These are phyloP conservation scores for Actenoides lindsayi DNA, from an alignment of 2,113 vertebrate genomes.

Conservation along the genomic window DNA sequence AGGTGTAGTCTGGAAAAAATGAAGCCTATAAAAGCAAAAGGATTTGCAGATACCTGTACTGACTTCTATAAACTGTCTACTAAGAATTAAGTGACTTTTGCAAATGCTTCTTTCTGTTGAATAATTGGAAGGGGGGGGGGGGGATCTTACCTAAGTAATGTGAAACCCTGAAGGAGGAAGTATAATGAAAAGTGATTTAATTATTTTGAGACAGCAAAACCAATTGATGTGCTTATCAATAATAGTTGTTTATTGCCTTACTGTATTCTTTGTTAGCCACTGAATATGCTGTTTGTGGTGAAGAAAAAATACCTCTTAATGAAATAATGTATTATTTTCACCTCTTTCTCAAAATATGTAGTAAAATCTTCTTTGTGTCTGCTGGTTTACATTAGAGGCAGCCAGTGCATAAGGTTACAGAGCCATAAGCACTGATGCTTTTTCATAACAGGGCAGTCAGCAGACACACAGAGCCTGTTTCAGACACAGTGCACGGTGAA, in stretches of 20 bases:
- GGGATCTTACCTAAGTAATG: neutral
- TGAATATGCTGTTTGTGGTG: conserved; percentile 11
- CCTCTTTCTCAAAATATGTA: neutral
- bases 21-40: neutral
- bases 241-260: neutral
- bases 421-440: neutral
- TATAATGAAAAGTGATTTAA: conserved; percentile 8
- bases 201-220: conserved; percentile 39
- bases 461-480: neutral
- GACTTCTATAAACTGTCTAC: neutral
- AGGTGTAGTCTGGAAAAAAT: neutral
- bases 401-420: neutral
- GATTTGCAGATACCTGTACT: neutral
- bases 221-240: neutral
- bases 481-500: rapidly evolving
- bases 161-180: neutral
- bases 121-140: neutral
- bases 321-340: neutral
- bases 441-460: neutral
- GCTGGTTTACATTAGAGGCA: neutral
- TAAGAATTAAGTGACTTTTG: neutral
- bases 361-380: neutral
- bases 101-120: conserved; percentile 24
- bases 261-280: neutral
- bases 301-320: neutral